These are phyloP conservation scores for Andrena hattorfiana DNA, from an alignment of 2,888 invertebrate species.

Conservation along the genomic window DNA sequence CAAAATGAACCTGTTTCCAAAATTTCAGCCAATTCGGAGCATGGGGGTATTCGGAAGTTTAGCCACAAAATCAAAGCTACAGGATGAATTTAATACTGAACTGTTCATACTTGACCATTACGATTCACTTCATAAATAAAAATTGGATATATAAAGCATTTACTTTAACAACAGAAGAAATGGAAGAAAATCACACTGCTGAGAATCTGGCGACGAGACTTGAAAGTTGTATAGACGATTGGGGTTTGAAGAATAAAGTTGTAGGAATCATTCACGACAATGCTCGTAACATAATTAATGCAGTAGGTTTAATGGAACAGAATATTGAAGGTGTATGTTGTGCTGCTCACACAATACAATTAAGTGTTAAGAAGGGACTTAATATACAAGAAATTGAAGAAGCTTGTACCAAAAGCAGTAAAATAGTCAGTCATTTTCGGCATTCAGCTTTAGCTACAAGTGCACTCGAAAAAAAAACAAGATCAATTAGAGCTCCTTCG, in stretches of 20 bases:
- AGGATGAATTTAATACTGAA: too few relatives aligned
- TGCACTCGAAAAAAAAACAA: background rate
- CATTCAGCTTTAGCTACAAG: constrained; percentile 1
- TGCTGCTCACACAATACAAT: constrained; percentile 2
- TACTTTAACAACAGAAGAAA: background rate
- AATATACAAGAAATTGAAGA: background rate
- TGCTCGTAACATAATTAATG: background rate
- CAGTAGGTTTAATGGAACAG: background rate
- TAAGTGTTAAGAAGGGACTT: background rate
- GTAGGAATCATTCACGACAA: background rate
- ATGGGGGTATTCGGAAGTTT: too few relatives aligned
- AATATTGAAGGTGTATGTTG: background rate
- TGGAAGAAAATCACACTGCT: background rate
- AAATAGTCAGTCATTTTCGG: background rate
- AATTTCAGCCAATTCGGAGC: too few relatives aligned
- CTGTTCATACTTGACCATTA: background rate
- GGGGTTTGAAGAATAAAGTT: background rate
- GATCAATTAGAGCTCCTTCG: background rate
- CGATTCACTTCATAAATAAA: background rate
- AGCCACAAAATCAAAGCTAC: too few relatives aligned
- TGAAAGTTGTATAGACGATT: background rate
- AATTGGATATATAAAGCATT: background rate
- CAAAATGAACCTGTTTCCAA: too few relatives aligned
- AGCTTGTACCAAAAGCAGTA: background rate
- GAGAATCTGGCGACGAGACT: background rate